phyloP scores from a whole-genome alignment of 2,797 vertebrate genomes.

The Mormyrops boulengeri region DNA sequence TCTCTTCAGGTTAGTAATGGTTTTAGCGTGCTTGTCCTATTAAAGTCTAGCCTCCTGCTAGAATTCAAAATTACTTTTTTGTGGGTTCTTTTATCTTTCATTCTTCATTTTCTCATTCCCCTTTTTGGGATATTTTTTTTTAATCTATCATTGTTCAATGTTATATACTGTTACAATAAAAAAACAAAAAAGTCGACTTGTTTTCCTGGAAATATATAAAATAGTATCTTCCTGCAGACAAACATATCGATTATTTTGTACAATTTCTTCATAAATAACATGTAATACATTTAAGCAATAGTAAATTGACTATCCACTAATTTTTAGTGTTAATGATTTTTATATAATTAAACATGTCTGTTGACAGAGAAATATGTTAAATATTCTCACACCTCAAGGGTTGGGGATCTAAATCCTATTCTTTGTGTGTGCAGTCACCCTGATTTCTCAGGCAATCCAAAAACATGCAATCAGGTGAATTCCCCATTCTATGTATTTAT shows the following conservation, averaged over 20 bases:
- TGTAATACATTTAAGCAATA: not conserved
- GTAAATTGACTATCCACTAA: not conserved
- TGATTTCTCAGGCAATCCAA: not conserved
- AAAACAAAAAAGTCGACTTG: not conserved
- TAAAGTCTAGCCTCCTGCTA: not conserved
- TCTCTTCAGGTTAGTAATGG: not conserved
- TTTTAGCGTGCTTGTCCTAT: not conserved
- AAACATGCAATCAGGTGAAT: not conserved
- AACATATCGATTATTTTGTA: not conserved
- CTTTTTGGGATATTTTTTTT: slow-evolving; percentile 26
- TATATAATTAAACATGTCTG: not conserved
- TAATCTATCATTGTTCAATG: slow-evolving; percentile 28
- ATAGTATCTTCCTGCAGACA: not conserved
- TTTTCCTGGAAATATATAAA: not conserved
- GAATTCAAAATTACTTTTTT: slow-evolving; percentile 5
- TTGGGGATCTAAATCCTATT: not conserved
- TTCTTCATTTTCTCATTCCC: slow-evolving; percentile 17
- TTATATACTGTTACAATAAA: slow-evolving; percentile 10
- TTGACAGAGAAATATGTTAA: not conserved
- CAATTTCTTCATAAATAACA: not conserved
- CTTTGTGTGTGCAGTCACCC: not conserved
- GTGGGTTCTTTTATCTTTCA: slow-evolving; percentile 3
- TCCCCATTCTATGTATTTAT: not conserved
- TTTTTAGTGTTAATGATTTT: not conserved
- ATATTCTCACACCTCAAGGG: not conserved